Evolutionary conservation across 2,113 vertebrate species (phyloP), one percentile per base, ranked within the genome.

Genomic region (Oreochromis spilurus): DNA sequence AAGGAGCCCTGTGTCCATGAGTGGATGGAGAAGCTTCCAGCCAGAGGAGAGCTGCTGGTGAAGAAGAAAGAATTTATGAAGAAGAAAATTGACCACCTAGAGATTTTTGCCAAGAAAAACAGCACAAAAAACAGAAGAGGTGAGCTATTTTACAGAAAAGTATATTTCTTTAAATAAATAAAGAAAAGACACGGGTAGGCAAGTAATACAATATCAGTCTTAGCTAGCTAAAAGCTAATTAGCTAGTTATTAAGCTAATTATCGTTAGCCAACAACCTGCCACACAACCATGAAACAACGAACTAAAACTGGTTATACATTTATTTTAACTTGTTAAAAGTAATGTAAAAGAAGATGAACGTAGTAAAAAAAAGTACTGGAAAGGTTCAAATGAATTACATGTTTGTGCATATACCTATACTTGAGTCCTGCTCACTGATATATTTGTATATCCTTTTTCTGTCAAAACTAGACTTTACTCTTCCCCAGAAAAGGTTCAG

Each of bases 61-160:
- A 62, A 55, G 19, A 88, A 79, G 24, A 79, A 29, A 43, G 81
- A 70, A 1, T 9, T 19, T 54, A 55, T 87, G 16, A 54, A 45
- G 34, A 79, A 7, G 13, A 87, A 53, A 36, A 83, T 92, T 24
- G 14, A 85, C 2, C 48, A 26, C 17, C 9, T 72, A 17, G 9
- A 89, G 4, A 57, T 84, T 19, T 4, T 78, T 4, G 82, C 36
- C 62, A 87, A 87, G 84, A 87, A 81, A 77, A 87, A 81, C 79
- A 38, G 19, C n/a, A 83, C 19, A 4, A 77, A 26, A 26, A 87
- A 83, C 57, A 85, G 29, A 62, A 54, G 14, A 85, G 82, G 86
- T 92, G 53, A 82, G 65, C n/a, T n/a, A 5, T 38, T 12, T 21
- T 2, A 19, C 6, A 40, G 21, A n/a, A 36, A 54, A 21, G 4